Evolutionary conservation across 2,113 vertebrate genomes (phyloP).

Genomic region (Sceloporus undulatus): DNA sequence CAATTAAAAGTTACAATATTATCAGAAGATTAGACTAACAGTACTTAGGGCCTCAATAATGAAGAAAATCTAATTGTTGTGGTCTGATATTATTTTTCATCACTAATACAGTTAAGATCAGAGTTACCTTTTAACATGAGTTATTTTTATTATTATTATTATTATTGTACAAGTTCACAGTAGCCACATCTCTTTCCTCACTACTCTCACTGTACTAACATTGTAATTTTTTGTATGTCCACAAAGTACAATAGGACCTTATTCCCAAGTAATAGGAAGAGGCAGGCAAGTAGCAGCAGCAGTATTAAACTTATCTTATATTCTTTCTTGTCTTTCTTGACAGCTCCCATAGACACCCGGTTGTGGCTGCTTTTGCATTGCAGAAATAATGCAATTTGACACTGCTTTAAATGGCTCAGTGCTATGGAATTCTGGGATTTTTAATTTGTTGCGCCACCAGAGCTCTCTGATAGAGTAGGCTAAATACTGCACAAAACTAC

Average conservation of each 20-base stretch:
- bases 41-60: neutral
- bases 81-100: conserved; percentile 1
- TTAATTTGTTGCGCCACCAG: no score
- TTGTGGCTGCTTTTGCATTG: neutral
- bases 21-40: conserved; percentile 8
- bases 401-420: no score
- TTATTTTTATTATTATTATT: neutral
- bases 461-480: no score
- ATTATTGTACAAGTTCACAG: neutral
- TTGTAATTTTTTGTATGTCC: neutral
- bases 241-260: neutral
- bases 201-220: no score
- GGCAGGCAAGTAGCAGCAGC: neutral
- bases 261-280: neutral
- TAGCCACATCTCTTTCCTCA: neutral
- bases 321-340: no score
- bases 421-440: no score
- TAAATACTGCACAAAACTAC: no score
- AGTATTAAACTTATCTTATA: neutral
- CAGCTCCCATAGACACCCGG: neutral
- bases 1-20: neutral
- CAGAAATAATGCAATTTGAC: no score
- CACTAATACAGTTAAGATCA: neutral
- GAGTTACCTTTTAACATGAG: neutral
- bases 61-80: neutral